Evolutionary conservation across 2,888 invertebrate species (phyloP).

Genomic region (Hydraecia micacea): DNA sequence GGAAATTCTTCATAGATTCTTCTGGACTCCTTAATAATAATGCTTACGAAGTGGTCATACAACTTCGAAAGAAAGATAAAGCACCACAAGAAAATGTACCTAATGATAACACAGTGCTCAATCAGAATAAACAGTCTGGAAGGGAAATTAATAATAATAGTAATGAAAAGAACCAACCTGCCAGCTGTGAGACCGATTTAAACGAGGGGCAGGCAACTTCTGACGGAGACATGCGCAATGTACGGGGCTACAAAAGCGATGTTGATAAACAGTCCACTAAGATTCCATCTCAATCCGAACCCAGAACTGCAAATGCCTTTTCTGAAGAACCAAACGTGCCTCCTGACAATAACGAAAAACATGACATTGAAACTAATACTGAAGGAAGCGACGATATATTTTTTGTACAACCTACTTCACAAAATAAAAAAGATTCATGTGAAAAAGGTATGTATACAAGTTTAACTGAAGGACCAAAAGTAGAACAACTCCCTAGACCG

Average conservation of each 20-base stretch:
- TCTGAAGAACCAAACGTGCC: constrained; percentile 16
- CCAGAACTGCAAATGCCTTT: background rate
- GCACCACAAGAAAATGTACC: constrained; percentile 56
- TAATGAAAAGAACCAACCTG: constrained; percentile 18
- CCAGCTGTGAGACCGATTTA: constrained; percentile 2
- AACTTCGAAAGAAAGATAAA: constrained; percentile 82
- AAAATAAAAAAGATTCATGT: constrained; percentile 60
- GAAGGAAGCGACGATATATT: constrained; percentile 38
- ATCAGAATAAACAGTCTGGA: constrained; percentile 8
- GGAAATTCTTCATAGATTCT: constrained; percentile 85
- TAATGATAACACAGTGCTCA: constrained; percentile 40
- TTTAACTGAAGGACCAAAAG: constrained; percentile 66
- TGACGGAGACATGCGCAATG: constrained; percentile 19
- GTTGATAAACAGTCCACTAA: constrained; percentile 15
- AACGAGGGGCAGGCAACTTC: constrained; percentile 17
- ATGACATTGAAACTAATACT: constrained; percentile 30
- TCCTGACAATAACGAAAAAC: constrained; percentile 15
- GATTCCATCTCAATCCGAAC: constrained; percentile 18
- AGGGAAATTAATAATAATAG: constrained; percentile 16
- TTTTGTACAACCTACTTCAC: constrained; percentile 22
- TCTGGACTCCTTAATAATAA: constrained; percentile 82
- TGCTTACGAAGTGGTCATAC: constrained; percentile 86
- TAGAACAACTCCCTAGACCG: constrained; percentile 69
- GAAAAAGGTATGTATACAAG: constrained; percentile 75
- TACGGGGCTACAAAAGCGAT: constrained; percentile 10